phyloP scores from a whole-genome alignment of 2,797 vertebrate genomes.

The Calcarius lapponicus region DNA sequence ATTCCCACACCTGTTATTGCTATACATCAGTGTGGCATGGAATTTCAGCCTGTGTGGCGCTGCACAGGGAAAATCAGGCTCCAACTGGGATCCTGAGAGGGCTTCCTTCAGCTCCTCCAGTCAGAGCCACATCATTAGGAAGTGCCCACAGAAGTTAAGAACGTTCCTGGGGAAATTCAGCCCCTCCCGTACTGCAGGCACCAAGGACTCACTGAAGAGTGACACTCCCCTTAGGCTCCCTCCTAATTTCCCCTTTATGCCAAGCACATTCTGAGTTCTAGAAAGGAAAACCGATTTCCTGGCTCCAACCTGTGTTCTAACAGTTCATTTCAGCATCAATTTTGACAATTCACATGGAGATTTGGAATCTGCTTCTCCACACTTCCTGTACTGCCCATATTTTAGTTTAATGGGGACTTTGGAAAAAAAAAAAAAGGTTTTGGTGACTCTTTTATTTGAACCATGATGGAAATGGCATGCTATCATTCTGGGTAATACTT shows the following conservation, averaged over 20 bases:
- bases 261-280: not conserved
- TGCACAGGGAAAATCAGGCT: not conserved
- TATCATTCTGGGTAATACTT: not conserved
- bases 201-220: accelerated
- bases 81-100: not conserved
- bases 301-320: not conserved
- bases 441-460: not conserved
- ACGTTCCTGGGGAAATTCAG: not conserved
- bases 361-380: not conserved
- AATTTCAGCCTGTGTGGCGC: not conserved
- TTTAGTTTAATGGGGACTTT: not conserved
- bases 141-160: accelerated
- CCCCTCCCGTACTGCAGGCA: not conserved
- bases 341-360: conserved; percentile 15
- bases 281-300: not conserved
- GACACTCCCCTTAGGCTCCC: not conserved
- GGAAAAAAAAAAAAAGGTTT: not conserved
- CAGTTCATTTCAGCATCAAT: not conserved
- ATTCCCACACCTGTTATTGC: not conserved
- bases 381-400: not conserved
- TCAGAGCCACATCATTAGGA: not conserved
- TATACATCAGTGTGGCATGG: not conserved
- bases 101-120: not conserved
- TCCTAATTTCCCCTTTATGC: not conserved
- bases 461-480: not conserved